Evolutionary conservation across 2,888 invertebrate species (phyloP), one percentile per base, ranked within the genome.

Genomic region (Shargacucullia verbasci): DNA sequence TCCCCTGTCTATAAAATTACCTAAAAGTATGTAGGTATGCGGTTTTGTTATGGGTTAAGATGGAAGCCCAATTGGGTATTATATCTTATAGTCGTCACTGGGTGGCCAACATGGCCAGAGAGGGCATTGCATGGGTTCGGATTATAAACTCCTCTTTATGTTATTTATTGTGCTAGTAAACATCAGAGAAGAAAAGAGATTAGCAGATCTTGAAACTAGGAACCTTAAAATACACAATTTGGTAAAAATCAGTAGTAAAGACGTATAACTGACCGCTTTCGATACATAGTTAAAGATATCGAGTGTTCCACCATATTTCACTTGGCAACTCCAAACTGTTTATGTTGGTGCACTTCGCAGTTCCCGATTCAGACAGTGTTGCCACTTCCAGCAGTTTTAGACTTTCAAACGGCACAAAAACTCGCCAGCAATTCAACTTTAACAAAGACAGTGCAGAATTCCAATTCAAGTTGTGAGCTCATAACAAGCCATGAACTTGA

Each of bases 381-480:
- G 57, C 59, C 57, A 62, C 66, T 60, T 55, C 15, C 46, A 62
- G 59, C 43, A 59, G 60, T 61, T 70, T 74, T 48, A 59, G 69
- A 70, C 59, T 63, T 72, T 59, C 48, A 41, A 64, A 55, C 50
- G 66, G 54, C 47, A 73, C 65, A 69, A 77, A 76, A 73, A 76
- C 68, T 71, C 34, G 34, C 47, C 55, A 44, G 62, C 63, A 40
- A 50, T 62, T 57, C 46, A 70, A 69, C 56, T 78, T 74, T 67
- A 73, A 71, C 66, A 63, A 70, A 71, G 73, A 77, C 57, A 63
- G 69, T 63, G 53, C 58, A 69, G 78, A 73, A 72, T 76, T 67
- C 56, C 62, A 73, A 73, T 72, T 67, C 49, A 54, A 69, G 48
- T 63, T 59, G 33, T 50, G 45, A 48, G 25, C 35, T 13, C 33